Evolutionary conservation across 1,140 invertebrate genomes (phyloP).

Genomic region (Zaprionus tsacasi): DNA sequence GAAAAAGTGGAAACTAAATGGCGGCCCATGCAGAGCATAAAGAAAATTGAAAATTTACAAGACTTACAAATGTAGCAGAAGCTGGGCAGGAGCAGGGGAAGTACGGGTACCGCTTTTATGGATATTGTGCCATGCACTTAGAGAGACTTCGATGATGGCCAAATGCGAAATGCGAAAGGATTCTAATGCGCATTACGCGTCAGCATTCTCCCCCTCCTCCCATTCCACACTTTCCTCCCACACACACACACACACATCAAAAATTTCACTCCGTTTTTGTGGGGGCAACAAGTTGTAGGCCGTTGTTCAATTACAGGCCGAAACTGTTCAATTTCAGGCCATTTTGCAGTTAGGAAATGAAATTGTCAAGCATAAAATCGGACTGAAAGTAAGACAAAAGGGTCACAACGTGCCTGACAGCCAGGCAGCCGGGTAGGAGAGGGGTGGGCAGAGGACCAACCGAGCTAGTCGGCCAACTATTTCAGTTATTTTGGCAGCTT

Average conservation of each 20-base stretch:
- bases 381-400: conserved; percentile 45
- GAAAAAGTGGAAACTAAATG: conserved; percentile 51
- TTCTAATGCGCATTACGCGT: conserved; percentile 38
- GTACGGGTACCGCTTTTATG: conserved; percentile 46
- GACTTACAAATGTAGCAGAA: conserved; percentile 55
- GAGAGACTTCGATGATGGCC: neutral
- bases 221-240: neutral
- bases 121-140: conserved; percentile 47
- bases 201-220: neutral
- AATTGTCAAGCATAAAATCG: conserved; percentile 62
- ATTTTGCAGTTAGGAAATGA: conserved; percentile 58
- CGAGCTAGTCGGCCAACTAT: conserved; percentile 10
- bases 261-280: neutral
- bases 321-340: conserved; percentile 38
- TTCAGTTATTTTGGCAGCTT: conserved; percentile 65
- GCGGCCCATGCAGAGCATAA: conserved; percentile 23
- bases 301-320: conserved; percentile 65
- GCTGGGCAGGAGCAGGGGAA: neutral
- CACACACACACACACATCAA: conserved; percentile 15
- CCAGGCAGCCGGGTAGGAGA: conserved; percentile 14
- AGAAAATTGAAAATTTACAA: conserved; percentile 73
- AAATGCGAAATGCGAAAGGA: conserved; percentile 42
- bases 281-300: conserved; percentile 56
- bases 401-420: conserved; percentile 14
- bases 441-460: neutral